Evolutionary conservation across 2,113 vertebrate genomes (phyloP).

Genomic region (Oryzias javanicus): DNA sequence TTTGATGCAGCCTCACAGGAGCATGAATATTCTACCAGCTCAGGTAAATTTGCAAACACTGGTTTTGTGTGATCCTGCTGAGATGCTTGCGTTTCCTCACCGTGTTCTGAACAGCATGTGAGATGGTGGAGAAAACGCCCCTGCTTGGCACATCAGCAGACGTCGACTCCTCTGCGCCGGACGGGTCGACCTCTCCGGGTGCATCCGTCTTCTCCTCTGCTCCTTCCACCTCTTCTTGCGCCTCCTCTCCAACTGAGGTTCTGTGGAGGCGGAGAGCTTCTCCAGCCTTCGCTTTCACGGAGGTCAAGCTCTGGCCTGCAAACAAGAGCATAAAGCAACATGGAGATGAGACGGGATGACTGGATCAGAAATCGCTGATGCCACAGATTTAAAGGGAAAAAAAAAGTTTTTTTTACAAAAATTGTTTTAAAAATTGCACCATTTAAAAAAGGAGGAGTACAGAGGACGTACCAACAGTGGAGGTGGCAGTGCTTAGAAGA

Average conservation of each 20-base stretch:
- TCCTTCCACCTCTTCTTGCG: slow-evolving; percentile 57
- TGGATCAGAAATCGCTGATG: not conserved
- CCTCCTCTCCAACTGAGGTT: slow-evolving; percentile 79
- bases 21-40: too few species aligned
- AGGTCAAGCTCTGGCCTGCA: slow-evolving; percentile 89
- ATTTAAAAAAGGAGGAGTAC: too few species aligned
- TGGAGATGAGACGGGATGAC: not conserved
- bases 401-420: not conserved
- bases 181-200: slow-evolving; percentile 42
- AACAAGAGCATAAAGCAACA: not conserved
- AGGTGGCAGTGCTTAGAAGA: slow-evolving; percentile 88
- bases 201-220: slow-evolving; percentile 36
- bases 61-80: not conserved
- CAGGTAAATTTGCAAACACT: too few species aligned
- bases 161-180: slow-evolving; percentile 51
- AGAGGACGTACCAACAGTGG: slow-evolving; percentile 86
- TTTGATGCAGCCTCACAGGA: too few species aligned
- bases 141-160: slow-evolving; percentile 70
- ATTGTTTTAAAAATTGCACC: too few species aligned
- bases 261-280: slow-evolving; percentile 83
- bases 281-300: slow-evolving; percentile 91
- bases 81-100: slow-evolving; percentile 77
- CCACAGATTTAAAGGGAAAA: not conserved
- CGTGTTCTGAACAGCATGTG: slow-evolving; percentile 88
- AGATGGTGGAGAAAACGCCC: slow-evolving; percentile 89